Conservation (phyloP, 1,140 invertebrate genomes). For the Elymnias hypermnestra region DNA sequence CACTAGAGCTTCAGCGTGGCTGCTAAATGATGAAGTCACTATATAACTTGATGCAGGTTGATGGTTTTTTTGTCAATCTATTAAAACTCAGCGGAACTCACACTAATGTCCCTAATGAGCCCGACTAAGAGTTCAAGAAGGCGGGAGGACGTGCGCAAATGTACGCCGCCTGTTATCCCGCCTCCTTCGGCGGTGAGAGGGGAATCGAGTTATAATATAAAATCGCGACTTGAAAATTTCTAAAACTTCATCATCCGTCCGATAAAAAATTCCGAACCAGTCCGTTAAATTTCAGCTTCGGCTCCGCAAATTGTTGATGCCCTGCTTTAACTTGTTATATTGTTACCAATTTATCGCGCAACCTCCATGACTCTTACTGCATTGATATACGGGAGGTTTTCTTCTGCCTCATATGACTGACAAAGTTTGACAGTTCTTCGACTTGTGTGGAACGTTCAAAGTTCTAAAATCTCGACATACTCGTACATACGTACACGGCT, state of each 20-base stretch:
- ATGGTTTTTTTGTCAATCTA: too few relatives aligned
- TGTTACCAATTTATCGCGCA: conserved; percentile 8
- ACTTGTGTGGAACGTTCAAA: conserved; percentile 18
- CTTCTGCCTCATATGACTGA: not conserved
- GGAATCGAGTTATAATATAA: too few relatives aligned
- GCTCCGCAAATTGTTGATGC: conserved; percentile 33
- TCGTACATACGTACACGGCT: not conserved
- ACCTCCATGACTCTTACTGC: not conserved
- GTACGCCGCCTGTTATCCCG: too few relatives aligned
- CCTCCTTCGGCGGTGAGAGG: too few relatives aligned
- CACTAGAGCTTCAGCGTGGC: too few relatives aligned
- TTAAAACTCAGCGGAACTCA: too few relatives aligned
- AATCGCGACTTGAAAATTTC: conserved; percentile 1
- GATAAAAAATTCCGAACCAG: conserved; percentile 18
- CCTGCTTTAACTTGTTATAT: conserved; percentile 27
- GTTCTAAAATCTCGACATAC: conserved; percentile 4
- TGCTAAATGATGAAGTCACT: too few relatives aligned
- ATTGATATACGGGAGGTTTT: not conserved
- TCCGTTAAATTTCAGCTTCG: conserved; percentile 21
- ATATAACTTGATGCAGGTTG: too few relatives aligned
- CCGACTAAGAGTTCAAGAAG: too few relatives aligned
- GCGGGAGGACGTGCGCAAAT: too few relatives aligned
- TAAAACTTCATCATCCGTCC: conserved; percentile 22
- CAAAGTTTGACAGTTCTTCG: conserved; percentile 12
- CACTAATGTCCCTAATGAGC: too few relatives aligned